Base-by-base conservation (phyloP, 2,797 vertebrate genomes). In the Amniataba percoides region DNA sequence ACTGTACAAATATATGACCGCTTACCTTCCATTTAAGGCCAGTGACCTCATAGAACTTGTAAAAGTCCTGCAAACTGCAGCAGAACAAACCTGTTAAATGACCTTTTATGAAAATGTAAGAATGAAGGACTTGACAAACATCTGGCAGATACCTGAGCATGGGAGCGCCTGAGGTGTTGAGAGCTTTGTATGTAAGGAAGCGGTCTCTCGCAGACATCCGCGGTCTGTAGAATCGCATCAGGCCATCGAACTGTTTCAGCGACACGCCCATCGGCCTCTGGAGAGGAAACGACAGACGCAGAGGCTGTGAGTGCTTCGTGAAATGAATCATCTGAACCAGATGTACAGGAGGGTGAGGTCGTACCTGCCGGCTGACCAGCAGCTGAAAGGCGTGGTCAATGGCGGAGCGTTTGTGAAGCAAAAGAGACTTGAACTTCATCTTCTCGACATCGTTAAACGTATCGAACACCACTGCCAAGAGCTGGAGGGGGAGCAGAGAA, bases 401-500 rank as follows among this genome's bases (percentile, higher is more conserved):
- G 55, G 98, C 98, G 0, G 96, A 97, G 71, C 97, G 96, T 82
- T 98, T 99, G 90, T 99, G 98, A 83, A 99, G 95, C 83, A 99
- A 92, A 77, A 99, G 89, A 11, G 98, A 99, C 90, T 98, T 99
- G 77, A 99, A 99, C 92, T 99, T 99, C 95, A 94, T 97, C 90
- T 99, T 99, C 93, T 99, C 98, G 0, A 99, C 97, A 45, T 96
- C 98, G 3, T 97, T 99, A 88, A 99, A 99, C 0, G 98, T 99
- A 87, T 99, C 98, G 0, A 99, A 99, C 79, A 99, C 98, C 14
- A 99, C 98, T 0, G 98, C 98, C 51, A 99, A 94, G 60, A 99
- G 97, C 98, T 99, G 84, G 0, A 76, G n/a, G 49, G 43, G 8
- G 53, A 71, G 9, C 27, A 77, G 10, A 71, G 16, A 63, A 25